Evolutionary conservation across 2,797 vertebrate genomes (phyloP), one percentile per base, ranked within the genome.

Genomic region (Enteromius treurensis): DNA sequence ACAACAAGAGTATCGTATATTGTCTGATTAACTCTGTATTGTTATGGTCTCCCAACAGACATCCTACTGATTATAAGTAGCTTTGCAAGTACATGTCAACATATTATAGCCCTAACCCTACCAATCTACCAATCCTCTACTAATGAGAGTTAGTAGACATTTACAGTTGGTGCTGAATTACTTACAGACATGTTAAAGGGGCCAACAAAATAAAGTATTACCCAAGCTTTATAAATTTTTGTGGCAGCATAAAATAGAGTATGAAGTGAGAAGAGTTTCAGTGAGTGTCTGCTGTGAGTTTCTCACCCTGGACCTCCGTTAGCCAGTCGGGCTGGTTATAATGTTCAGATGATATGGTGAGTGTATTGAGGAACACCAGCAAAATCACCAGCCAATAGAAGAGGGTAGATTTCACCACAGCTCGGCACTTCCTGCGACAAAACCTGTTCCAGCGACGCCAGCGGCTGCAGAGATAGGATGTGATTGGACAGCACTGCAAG

Each of bases 331-430:
- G 96, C 89, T 99, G 98, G 89, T 98, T 94, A 93, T 99, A 98
- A 91, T 99, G 98, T 90, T 99, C 98, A 0, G 98, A 98, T 82
- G 97, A 97, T 86, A 99, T 99, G 89, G 98, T 99, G 88, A 99
- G 95, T 0, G 98, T 99, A 92, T 99, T 99, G 90, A 99, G 97
- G 93, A 99, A 99, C 90, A 99, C 98, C 93, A 99, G 92, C 90
- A 99, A 91, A 88, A 99, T 99, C 85, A 99, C 98, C 88, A 99
- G 95, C 98, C 98, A 99, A 89, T 99, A 99, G 93, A 99, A 99
- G 0, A 96, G 93, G 89, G 97, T 97, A 0, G 98, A 99, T 91
- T 99, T 99, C 89, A 99, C 98, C 0, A 97, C 97, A 68, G 95
- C 96, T 65, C 98, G 94, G 86, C 98, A 98, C 91, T 96, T 97